phyloP scores from a whole-genome alignment of 2,888 invertebrate genomes.

The Brachyptera putata region DNA sequence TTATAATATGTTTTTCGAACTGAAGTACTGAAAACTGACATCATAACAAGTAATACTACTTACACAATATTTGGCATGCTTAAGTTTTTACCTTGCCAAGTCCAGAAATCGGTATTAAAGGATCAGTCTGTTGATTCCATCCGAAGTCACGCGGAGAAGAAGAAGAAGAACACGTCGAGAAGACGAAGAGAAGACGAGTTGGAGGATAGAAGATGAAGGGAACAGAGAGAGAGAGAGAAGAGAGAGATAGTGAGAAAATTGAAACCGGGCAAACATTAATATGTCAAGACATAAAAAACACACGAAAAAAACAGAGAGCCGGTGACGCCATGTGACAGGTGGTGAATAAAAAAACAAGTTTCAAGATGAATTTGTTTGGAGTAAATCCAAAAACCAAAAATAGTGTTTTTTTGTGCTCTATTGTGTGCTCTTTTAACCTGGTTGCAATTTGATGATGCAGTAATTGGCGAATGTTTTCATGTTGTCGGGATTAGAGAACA shows the following conservation, averaged over 20 bases:
- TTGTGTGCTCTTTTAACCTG: too few species aligned
- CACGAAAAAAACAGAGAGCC: constrained; percentile 5
- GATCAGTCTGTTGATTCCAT: neutral
- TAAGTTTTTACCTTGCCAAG: constrained; percentile 4
- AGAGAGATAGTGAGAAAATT: constrained; percentile 14
- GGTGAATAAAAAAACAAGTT: too few species aligned
- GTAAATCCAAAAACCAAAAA: too few species aligned
- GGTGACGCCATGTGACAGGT: constrained; percentile 24
- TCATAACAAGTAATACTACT: too few species aligned
- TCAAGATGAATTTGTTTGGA: too few species aligned
- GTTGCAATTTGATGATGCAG: too few species aligned
- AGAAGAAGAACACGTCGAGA: constrained; percentile 6
- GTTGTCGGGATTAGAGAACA: too few species aligned
- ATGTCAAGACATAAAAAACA: constrained; percentile 19
- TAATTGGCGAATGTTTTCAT: too few species aligned
- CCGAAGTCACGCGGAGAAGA: constrained; percentile 7
- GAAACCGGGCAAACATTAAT: constrained; percentile 22
- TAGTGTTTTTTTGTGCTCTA: too few species aligned
- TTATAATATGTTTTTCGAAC: too few species aligned
- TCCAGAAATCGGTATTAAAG: constrained; percentile 1
- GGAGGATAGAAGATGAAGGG: constrained; percentile 21
- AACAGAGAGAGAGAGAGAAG: constrained; percentile 10
- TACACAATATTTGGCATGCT: neutral
- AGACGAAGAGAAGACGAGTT: constrained; percentile 13
- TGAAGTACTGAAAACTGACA: too few species aligned